Evolutionary conservation across 2,113 vertebrate genomes (phyloP).

Genomic region (Seriola quinqueradiata): DNA sequence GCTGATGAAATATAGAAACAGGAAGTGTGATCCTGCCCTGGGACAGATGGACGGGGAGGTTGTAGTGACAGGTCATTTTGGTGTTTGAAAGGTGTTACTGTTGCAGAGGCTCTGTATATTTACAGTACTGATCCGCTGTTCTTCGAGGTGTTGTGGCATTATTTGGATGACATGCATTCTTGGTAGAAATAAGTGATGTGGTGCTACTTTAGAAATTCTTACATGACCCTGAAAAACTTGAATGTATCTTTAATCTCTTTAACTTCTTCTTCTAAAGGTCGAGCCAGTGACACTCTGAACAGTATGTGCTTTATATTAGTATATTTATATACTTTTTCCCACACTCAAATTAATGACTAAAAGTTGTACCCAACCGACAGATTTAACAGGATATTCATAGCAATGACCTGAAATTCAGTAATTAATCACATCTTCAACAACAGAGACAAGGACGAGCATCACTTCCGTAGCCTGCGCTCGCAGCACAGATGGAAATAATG

Average conservation of each 20-base stretch:
- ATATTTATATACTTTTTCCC: not conserved
- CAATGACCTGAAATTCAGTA: slow-evolving; percentile 16
- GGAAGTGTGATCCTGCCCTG: not conserved
- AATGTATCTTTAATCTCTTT: not conserved
- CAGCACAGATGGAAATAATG: slow-evolving; percentile 32
- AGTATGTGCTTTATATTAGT: not conserved
- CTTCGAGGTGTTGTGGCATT: too few species aligned
- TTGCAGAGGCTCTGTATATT: too few species aligned
- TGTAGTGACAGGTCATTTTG: not conserved
- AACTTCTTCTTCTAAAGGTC: too few species aligned
- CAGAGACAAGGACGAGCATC: slow-evolving; percentile 22
- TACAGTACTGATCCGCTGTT: not conserved
- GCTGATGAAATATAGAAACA: not conserved
- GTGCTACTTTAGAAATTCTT: not conserved
- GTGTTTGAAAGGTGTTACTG: too few species aligned
- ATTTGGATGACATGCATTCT: too few species aligned
- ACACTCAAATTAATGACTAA: not conserved
- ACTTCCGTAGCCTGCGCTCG: not conserved
- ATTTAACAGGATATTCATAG: slow-evolving; percentile 31
- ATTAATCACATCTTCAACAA: slow-evolving; percentile 42
- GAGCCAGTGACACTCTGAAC: too few species aligned
- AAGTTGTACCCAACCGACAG: slow-evolving; percentile 9
- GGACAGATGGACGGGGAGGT: not conserved
- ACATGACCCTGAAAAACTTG: not conserved
- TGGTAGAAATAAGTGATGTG: too few species aligned